phyloP scores from a whole-genome alignment of 2,888 invertebrate species.

The Lasioglossum pauxillum region DNA sequence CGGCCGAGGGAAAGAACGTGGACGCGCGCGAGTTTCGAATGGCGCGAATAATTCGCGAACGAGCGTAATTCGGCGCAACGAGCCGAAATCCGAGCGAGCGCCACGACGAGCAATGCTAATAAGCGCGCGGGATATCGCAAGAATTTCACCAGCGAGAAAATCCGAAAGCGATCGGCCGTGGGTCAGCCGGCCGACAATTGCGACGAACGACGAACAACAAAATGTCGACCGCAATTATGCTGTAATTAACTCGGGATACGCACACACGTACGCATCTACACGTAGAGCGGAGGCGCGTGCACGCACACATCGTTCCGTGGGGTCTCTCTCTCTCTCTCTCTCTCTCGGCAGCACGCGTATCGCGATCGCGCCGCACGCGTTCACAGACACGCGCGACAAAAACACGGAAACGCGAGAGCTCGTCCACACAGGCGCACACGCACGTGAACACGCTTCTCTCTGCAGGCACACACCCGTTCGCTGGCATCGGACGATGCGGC shows the following conservation, averaged over 20 bases:
- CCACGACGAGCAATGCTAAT: conserved; percentile 53
- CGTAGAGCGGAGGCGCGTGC: not conserved
- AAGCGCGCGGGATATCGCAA: conserved; percentile 68
- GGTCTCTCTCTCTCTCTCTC: not conserved
- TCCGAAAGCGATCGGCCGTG: conserved; percentile 59
- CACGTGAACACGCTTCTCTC: not conserved
- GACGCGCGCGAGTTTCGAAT: conserved; percentile 30
- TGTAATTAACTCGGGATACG: conserved; percentile 83
- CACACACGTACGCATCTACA: conserved; percentile 46
- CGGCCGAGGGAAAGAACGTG: conserved; percentile 10
- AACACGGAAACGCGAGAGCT: conserved; percentile 24
- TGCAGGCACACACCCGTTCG: conserved; percentile 18
- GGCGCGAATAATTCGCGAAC: conserved; percentile 54
- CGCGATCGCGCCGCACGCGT: not conserved
- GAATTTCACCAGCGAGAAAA: conserved; percentile 67
- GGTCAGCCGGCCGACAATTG: conserved; percentile 66
- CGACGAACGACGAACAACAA: conserved; percentile 78
- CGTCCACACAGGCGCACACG: not conserved
- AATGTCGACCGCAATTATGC: conserved; percentile 84
- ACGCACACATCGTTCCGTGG: not conserved
- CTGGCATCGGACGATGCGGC: conserved; percentile 60
- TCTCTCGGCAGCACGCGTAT: not conserved
- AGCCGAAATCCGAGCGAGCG: conserved; percentile 29
- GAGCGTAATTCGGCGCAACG: conserved; percentile 34
- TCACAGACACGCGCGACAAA: conserved; percentile 33